These are phyloP conservation scores for Dendropsophus ebraccatus DNA, from an alignment of 2,113 vertebrate species.

Conservation along the genomic window DNA sequence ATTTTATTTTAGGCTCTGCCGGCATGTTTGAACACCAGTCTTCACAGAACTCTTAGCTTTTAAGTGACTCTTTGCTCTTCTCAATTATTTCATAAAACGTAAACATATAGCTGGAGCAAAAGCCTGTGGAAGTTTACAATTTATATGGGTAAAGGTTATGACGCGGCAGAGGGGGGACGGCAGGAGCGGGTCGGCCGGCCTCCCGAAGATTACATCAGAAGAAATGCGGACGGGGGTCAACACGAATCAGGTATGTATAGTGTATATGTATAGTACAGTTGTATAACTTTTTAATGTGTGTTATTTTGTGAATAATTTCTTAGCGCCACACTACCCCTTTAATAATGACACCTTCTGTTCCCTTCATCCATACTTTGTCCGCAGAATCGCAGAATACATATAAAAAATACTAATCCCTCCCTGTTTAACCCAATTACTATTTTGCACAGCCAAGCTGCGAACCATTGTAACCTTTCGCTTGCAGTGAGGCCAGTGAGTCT, in stretches of 20 bases:
- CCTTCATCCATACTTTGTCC: not conserved
- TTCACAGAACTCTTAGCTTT: not conserved
- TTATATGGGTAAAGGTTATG: no score
- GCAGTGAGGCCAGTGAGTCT: not conserved
- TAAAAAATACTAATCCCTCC: not conserved
- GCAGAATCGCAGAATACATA: not conserved
- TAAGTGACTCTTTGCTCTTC: not conserved
- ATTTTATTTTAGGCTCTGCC: not conserved
- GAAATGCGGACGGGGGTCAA: no score
- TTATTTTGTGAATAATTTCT: no score
- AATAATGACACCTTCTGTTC: no score
- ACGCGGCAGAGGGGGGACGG: no score
- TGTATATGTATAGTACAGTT: not conserved
- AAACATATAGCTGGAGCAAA: not conserved
- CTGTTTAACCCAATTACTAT: not conserved
- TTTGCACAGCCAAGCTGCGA: not conserved
- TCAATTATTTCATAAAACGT: not conserved
- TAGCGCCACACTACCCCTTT: no score
- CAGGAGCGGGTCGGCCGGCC: no score
- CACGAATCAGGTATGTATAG: no score
- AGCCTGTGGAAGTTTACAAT: not conserved
- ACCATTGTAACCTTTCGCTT: not conserved
- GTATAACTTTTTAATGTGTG: not conserved
- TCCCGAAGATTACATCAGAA: no score
- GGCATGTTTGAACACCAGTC: slow-evolving; percentile 1